Percentiles rank a stretch among this genome's conserved stretches.
Evolutionary conservation across 2,113 vertebrate genomes (phyloP).

Genomic region (Catharus minimus): DNA sequence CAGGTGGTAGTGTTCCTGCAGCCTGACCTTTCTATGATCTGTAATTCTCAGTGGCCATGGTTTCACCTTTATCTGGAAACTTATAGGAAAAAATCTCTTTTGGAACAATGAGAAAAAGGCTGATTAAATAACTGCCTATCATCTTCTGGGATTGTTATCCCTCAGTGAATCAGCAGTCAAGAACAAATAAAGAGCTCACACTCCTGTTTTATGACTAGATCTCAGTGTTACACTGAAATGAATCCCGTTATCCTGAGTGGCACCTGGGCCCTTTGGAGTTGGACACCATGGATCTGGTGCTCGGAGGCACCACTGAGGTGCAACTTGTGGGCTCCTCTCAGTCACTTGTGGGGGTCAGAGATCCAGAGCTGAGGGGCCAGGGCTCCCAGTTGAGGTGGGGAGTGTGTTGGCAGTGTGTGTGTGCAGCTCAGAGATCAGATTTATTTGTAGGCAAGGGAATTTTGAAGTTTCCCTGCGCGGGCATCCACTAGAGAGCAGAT

Average conservation of each 20-base stretch:
- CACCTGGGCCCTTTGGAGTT: neutral
- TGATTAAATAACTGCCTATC: neutral
- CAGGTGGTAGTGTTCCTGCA: neutral
- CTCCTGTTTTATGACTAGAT: neutral
- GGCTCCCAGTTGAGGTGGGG: neutral
- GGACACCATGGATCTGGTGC: neutral
- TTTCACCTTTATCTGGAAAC: neutral
- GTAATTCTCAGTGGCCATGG: neutral
- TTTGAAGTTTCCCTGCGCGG: fast-evolving
- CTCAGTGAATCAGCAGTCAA: neutral
- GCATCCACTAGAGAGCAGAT: neutral
- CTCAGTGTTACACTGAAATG: neutral
- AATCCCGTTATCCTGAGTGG: neutral
- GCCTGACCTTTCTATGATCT: conserved; percentile 23
- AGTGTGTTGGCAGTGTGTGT: neutral
- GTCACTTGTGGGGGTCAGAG: neutral
- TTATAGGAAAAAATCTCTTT: neutral
- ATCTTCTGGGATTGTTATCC: neutral
- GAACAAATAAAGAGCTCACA: neutral
- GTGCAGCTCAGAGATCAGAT: neutral
- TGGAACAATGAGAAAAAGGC: neutral
- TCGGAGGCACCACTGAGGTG: neutral
- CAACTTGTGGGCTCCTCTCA: fast-evolving
- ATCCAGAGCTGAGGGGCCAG: neutral
- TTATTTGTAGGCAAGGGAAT: neutral